Percentiles rank a stretch among this genome's conserved stretches.
Conservation (phyloP, 2,113 vertebrate genomes). For the Myiopsitta monachus region DNA sequence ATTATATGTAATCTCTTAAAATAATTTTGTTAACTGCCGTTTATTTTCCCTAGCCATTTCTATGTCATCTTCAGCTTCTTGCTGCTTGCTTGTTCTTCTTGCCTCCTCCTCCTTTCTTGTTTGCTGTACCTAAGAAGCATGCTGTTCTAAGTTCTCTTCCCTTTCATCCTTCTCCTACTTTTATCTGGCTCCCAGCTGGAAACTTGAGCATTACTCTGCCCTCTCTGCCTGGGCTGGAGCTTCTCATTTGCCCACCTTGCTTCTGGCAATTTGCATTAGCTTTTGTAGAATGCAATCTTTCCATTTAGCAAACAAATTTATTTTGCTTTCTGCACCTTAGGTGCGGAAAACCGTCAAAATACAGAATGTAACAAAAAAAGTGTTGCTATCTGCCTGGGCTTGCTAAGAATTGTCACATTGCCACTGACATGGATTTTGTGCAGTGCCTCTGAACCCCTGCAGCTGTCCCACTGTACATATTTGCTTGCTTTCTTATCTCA, state of each 20-base stretch:
- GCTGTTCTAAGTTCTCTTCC: background rate
- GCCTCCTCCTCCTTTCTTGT: background rate
- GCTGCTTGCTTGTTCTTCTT: background rate
- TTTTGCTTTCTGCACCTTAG: background rate
- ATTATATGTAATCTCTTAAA: background rate
- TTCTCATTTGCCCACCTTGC: background rate
- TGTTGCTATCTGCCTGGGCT: background rate
- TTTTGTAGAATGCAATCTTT: background rate
- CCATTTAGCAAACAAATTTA: background rate
- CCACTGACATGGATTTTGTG: background rate
- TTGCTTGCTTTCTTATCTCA: background rate
- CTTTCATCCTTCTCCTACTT: background rate
- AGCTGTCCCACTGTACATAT: background rate
- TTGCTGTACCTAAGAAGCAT: background rate
- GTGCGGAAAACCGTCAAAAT: background rate
- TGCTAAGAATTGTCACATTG: background rate
- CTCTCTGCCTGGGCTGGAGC: background rate
- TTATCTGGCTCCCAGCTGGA: background rate
- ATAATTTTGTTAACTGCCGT: background rate
- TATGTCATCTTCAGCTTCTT: background rate
- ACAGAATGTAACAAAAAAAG: background rate
- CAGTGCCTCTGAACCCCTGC: background rate
- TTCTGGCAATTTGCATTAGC: background rate
- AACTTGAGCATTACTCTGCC: background rate
- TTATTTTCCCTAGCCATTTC: background rate